These are phyloP conservation scores for Daboia siamensis DNA, from an alignment of 2,113 vertebrate genomes.

Conservation along the genomic window DNA sequence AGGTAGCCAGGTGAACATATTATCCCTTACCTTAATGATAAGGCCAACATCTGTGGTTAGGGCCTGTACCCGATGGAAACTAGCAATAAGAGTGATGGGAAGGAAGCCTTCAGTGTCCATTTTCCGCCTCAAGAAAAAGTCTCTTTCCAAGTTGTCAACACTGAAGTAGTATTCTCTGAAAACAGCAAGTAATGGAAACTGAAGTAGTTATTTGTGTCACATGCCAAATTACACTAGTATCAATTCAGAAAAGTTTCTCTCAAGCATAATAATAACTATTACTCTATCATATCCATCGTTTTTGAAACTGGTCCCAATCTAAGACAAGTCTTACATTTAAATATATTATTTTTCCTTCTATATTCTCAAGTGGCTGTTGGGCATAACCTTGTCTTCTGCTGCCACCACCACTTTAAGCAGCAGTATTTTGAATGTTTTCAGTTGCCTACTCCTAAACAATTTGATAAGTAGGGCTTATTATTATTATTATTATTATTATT, in stretches of 20 bases:
- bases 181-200: background rate
- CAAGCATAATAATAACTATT: background rate
- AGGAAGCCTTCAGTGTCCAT: slow-evolving; percentile 95
- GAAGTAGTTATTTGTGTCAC: background rate
- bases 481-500: no score
- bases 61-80: slow-evolving; percentile 95
- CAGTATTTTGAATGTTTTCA: background rate
- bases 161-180: slow-evolving; percentile 97
- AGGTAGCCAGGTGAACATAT: background rate
- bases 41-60: slow-evolving; percentile 90
- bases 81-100: slow-evolving; percentile 87
- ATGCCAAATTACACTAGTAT: background rate
- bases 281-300: background rate
- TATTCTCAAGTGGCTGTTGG: background rate
- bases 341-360: background rate
- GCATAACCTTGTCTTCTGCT: background rate
- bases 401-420: background rate
- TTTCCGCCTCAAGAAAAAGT: slow-evolving; percentile 94
- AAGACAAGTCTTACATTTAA: background rate
- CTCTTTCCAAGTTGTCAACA: slow-evolving; percentile 91
- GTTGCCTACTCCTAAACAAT: background rate
- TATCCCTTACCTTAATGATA: slow-evolving; percentile 81
- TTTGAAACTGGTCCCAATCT: background rate
- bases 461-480: background rate
- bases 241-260: background rate